Evolutionary conservation across 2,888 invertebrate genomes (phyloP).

Genomic region (Endomychus coccineus): DNA sequence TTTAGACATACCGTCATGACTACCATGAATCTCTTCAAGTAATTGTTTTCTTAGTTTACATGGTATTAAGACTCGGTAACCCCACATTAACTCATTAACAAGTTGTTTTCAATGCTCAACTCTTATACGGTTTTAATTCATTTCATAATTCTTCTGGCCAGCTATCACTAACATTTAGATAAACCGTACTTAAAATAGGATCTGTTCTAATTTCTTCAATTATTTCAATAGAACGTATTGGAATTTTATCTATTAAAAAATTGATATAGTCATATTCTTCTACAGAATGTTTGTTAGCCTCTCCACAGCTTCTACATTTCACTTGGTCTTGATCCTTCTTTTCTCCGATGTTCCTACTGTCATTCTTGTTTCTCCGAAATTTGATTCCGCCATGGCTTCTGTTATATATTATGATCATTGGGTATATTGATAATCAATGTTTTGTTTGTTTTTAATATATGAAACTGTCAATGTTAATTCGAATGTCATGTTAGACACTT

Average conservation of each 20-base stretch:
- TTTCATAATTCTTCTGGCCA: conserved; percentile 4
- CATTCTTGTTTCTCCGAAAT: background rate
- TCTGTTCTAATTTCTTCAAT: conserved; percentile 3
- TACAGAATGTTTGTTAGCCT: conserved; percentile 2
- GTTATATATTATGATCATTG: no score
- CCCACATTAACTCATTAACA: conserved; percentile 11
- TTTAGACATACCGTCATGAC: conserved; percentile 14
- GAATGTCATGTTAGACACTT: no score
- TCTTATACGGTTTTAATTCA: conserved; percentile 4
- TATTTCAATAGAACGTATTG: conserved; percentile 1
- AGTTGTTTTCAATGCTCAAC: conserved; percentile 4
- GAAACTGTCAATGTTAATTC: no score
- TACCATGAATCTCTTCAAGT: conserved; percentile 13
- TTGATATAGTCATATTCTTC: conserved; percentile 6
- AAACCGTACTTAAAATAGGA: conserved; percentile 6
- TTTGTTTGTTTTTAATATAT: no score
- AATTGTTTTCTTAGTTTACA: conserved; percentile 7
- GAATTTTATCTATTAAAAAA: conserved; percentile 7
- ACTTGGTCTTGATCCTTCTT: background rate
- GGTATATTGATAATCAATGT: no score
- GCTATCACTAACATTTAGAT: conserved; percentile 1
- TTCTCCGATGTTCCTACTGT: background rate
- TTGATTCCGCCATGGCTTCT: background rate
- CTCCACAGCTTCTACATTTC: background rate
- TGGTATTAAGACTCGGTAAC: conserved; percentile 15